Conservation (phyloP, 2,888 invertebrate genomes). For the Ichneumoninae sp. region DNA sequence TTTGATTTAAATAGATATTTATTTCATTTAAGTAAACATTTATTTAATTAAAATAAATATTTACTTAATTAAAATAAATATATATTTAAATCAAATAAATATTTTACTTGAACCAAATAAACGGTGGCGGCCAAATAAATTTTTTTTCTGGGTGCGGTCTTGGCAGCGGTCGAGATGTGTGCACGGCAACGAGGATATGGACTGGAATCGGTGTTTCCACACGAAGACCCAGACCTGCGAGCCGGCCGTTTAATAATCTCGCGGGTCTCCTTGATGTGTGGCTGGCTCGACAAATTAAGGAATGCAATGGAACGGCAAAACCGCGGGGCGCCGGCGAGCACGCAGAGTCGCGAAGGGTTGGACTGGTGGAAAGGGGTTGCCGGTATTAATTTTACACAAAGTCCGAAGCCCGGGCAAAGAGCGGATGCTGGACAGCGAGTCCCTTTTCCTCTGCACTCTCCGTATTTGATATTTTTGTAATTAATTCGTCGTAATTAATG, state of each 20-base stretch:
- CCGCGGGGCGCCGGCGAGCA: constrained; percentile 29
- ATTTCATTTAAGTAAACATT: no score
- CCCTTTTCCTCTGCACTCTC: background rate
- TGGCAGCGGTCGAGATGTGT: constrained; percentile 7
- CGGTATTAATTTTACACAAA: constrained; percentile 1
- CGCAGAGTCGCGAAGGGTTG: constrained; percentile 27
- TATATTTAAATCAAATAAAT: no score
- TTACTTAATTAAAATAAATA: no score
- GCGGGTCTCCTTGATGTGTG: constrained; percentile 55
- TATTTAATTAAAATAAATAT: no score
- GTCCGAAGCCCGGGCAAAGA: background rate
- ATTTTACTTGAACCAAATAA: no score
- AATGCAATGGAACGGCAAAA: constrained; percentile 62
- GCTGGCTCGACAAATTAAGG: constrained; percentile 59
- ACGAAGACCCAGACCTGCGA: background rate
- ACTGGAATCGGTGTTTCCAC: background rate
- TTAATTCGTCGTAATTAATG: constrained; percentile 4
- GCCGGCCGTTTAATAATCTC: constrained; percentile 59
- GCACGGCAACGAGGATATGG: background rate
- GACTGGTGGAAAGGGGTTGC: background rate
- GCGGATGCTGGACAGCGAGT: background rate
- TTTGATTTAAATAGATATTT: no score
- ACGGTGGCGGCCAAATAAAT: no score
- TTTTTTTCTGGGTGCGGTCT: background rate
- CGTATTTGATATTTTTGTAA: background rate